Percentiles rank a stretch among this genome's conserved stretches.
Conservation (phyloP, 2,113 vertebrate genomes). For the Hemiscyllium ocellatum region DNA sequence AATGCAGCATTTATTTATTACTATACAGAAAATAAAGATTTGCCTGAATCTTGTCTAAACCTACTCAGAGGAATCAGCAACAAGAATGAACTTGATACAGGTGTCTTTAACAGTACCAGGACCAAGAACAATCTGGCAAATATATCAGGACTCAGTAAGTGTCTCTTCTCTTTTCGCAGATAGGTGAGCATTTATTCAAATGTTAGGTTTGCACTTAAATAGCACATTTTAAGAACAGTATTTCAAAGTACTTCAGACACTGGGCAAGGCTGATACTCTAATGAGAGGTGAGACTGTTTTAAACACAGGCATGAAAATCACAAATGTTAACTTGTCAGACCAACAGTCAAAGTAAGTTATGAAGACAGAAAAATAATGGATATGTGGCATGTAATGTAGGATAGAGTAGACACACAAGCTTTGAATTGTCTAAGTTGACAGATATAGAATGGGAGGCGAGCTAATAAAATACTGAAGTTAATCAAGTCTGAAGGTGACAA, state of each 20-base stretch:
- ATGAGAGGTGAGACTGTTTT: not conserved
- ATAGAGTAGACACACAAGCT: not conserved
- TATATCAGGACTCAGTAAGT: not conserved
- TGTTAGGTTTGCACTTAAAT: not conserved
- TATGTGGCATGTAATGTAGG: not conserved
- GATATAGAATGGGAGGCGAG: not conserved
- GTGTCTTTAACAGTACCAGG: not conserved
- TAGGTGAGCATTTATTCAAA: not conserved
- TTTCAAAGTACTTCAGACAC: not conserved
- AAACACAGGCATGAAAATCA: not conserved
- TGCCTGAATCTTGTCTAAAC: not conserved
- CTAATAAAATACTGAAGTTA: not conserved
- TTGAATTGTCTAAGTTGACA: not conserved
- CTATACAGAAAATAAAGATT: not conserved
- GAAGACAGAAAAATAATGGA: not conserved
- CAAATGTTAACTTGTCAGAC: not conserved
- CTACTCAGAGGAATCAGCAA: not conserved
- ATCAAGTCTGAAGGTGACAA: not conserved
- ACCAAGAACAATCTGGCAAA: not conserved
- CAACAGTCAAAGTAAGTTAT: not conserved
- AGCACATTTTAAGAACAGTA: not conserved
- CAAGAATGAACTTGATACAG: not conserved
- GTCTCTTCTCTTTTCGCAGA: not conserved
- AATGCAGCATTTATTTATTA: not conserved
- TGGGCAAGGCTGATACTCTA: not conserved